phyloP scores from a whole-genome alignment of 2,888 invertebrate genomes.

The Acronicta alni region DNA sequence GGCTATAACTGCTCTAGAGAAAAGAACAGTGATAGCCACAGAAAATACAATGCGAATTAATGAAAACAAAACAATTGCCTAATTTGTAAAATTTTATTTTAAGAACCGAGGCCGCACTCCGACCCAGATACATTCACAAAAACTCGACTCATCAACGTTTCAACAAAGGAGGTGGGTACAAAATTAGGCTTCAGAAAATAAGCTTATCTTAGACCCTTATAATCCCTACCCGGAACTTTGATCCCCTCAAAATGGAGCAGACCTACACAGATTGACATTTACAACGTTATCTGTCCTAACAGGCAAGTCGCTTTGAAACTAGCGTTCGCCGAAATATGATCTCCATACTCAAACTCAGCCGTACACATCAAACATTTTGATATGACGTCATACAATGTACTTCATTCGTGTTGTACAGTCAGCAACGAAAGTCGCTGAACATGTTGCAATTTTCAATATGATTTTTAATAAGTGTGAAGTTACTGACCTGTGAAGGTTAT shows the following conservation, averaged over 20 bases:
- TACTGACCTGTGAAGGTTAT: too few relatives aligned
- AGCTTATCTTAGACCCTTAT: constrained; percentile 88
- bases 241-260: constrained; percentile 83
- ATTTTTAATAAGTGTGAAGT: too few relatives aligned
- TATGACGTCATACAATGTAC: constrained; percentile 56
- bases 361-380: constrained; percentile 54
- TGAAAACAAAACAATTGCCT: constrained; percentile 29
- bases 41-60: constrained; percentile 26
- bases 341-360: constrained; percentile 52
- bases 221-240: constrained; percentile 86
- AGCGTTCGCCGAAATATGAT: constrained; percentile 65
- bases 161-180: constrained; percentile 77
- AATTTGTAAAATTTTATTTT: constrained; percentile 44
- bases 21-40: too few relatives aligned
- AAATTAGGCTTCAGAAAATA: constrained; percentile 85
- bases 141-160: constrained; percentile 69
- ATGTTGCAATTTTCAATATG: too few relatives aligned
- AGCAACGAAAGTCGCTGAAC: too few relatives aligned
- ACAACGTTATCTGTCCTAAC: constrained; percentile 82
- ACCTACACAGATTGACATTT: constrained; percentile 85
- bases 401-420: constrained; percentile 56
- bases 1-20: too few relatives aligned
- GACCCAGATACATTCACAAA: constrained; percentile 58
- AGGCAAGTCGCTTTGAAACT: constrained; percentile 77
- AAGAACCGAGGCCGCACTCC: constrained; percentile 38